Evolutionary conservation across 2,797 vertebrate genomes (phyloP), one percentile per base, ranked within the genome.

Genomic region (Brachymystax lenok): DNA sequence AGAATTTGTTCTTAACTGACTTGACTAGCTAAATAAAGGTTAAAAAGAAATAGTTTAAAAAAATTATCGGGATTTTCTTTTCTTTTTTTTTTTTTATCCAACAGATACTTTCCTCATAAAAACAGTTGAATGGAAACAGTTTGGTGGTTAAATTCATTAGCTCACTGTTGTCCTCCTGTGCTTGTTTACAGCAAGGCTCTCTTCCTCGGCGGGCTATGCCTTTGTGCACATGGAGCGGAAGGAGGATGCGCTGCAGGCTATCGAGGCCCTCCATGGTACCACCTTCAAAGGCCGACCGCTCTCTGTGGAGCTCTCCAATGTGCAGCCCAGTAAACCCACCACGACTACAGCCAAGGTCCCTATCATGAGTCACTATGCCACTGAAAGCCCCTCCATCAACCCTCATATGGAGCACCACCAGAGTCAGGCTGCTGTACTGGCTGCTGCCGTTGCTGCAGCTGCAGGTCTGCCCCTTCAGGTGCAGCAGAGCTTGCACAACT

Each of bases 141-240:
- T 27, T 19, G 7, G 74, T 76, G 77, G 79, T 84, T 81, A n/a
- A 24, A 63, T 63, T 24, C 10, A 63, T 13, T 10, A 21, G 8
- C 59, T 63, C 1, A 24, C 82, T 87, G 87, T 84, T 78, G 82
- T 90, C 77, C 88, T 77, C 83, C 86, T 90, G 84, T 78, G 84
- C 80, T 87, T 84, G 89, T 85, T 91, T 84, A 91, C 88, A 90
- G 84, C 87, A 84, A 84, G 82, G 82, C 84, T 94, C 92, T 95
- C 92, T 92, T 93, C 85, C 80, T 91, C 94, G 73, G 84, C 94
- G 98, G 97, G 98, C 91, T 99, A 98, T 83, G 97, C 98, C 92
- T 99, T 99, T 87, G 98, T 99, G 87, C 98, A 99, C 94, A 99
- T 99, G 98, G 97, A 99, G 92, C 98, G 96, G 89, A 97, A 99